These are phyloP conservation scores for Onychostoma macrolepis DNA, from an alignment of 2,113 vertebrate species.

Conservation along the genomic window DNA sequence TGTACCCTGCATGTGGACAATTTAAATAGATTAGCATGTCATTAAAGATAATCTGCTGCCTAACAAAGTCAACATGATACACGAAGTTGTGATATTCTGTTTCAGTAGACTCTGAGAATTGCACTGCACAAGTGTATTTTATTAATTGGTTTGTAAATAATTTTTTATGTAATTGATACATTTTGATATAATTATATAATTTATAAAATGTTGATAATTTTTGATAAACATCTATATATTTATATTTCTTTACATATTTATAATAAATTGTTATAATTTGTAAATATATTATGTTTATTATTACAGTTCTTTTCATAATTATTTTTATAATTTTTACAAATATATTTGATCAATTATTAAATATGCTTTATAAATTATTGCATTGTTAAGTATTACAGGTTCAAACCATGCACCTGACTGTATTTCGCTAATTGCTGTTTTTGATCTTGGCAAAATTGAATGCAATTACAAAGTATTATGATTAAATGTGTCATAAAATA, in stretches of 20 bases:
- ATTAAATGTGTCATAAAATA: not conserved
- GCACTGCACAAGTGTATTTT: not conserved
- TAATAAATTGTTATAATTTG: too few relatives aligned
- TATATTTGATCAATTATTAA: not conserved
- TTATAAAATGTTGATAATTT: too few relatives aligned
- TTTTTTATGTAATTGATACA: too few relatives aligned
- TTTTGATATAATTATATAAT: too few relatives aligned
- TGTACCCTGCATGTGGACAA: constrained; percentile 25
- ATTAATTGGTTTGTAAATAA: too few relatives aligned
- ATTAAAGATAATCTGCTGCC: constrained; percentile 27
- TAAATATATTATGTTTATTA: too few relatives aligned
- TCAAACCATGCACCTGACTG: not conserved
- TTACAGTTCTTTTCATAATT: too few relatives aligned
- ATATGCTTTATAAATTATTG: not conserved
- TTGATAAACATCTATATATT: too few relatives aligned
- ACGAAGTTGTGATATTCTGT: not conserved
- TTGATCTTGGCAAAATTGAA: not conserved
- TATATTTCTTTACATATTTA: too few relatives aligned
- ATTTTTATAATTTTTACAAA: not conserved
- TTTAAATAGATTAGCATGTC: constrained; percentile 43
- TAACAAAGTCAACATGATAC: not conserved
- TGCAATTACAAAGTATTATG: not conserved
- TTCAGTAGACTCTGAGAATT: not conserved
- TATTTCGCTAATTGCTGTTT: not conserved
- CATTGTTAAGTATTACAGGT: not conserved